These are phyloP conservation scores for Gasteruption jaculator DNA, from an alignment of 2,888 invertebrate genomes.

Conservation along the genomic window DNA sequence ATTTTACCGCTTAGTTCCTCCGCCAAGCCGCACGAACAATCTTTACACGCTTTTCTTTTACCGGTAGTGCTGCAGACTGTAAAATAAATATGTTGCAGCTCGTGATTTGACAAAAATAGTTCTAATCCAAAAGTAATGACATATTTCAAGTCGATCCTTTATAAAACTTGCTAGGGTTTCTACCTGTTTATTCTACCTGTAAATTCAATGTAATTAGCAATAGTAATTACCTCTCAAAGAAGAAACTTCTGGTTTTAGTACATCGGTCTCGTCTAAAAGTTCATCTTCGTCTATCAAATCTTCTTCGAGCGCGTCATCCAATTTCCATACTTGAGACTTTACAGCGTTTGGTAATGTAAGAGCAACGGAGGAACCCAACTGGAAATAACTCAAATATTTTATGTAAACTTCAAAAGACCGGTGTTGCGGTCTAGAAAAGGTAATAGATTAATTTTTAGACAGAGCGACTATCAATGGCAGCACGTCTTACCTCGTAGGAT, in stretches of 20 bases:
- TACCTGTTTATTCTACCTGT: not conserved
- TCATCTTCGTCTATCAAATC: conserved; percentile 83
- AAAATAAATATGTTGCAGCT: conserved; percentile 10
- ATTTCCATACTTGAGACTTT: conserved; percentile 67
- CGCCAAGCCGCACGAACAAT: conserved; percentile 95
- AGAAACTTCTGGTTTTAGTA: conserved; percentile 79
- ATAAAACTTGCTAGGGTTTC: not conserved
- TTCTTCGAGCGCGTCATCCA: conserved; percentile 70
- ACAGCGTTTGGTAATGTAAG: conserved; percentile 52
- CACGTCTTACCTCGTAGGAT: conserved; percentile 35
- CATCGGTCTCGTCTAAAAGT: conserved; percentile 84
- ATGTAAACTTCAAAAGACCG: conserved; percentile 61
- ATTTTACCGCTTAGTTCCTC: conserved; percentile 78
- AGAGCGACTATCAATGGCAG: not conserved
- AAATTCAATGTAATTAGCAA: conserved; percentile 4
- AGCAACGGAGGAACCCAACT: conserved; percentile 62
- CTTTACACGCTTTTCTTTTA: conserved; percentile 94
- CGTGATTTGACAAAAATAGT: not conserved
- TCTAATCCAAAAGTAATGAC: not conserved
- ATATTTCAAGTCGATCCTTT: conserved; percentile 9
- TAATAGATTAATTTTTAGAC: not conserved
- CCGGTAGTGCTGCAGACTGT: conserved; percentile 59
- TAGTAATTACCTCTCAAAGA: conserved; percentile 81
- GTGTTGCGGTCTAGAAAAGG: too few species aligned
- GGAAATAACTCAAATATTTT: conserved; percentile 5